Evolutionary conservation across 1,140 invertebrate species (phyloP).

Genomic region (Penaeus indicus): DNA sequence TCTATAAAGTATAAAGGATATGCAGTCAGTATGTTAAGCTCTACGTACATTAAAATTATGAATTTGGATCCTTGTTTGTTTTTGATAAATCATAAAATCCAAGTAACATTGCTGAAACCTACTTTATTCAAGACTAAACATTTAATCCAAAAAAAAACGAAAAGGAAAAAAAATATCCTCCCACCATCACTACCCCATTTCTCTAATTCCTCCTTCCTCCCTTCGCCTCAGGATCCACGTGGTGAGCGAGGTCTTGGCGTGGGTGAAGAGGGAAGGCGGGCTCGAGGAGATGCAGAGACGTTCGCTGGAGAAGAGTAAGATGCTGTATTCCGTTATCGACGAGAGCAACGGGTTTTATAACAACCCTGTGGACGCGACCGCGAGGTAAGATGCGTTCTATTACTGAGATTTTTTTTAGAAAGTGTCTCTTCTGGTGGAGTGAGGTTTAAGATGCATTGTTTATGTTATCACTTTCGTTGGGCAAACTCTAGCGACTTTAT

Average conservation of each 20-base stretch:
- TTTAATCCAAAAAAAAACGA: no score
- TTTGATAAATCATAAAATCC: no score
- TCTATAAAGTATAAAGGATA: no score
- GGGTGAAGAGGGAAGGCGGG: slow-evolving; percentile 91
- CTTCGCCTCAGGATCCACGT: slow-evolving; percentile 86
- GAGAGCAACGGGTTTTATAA: slow-evolving; percentile 90
- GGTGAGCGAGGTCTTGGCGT: slow-evolving; percentile 89
- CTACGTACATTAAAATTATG: no score
- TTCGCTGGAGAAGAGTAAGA: slow-evolving; percentile 80
- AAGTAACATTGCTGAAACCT: no score
- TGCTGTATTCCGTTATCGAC: slow-evolving; percentile 89
- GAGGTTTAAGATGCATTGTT: no score
- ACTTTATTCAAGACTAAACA: no score
- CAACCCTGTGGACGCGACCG: slow-evolving; percentile 80
- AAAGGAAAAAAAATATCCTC: no score
- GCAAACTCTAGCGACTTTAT: no score
- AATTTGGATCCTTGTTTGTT: no score
- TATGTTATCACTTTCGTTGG: no score
- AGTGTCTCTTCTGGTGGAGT: neutral
- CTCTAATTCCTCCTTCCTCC: neutral
- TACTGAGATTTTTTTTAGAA: neutral
- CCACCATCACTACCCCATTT: neutral
- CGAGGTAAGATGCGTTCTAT: neutral
- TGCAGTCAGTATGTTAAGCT: no score
- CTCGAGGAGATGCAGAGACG: slow-evolving; percentile 83